Conservation (phyloP, 1,140 invertebrate species). For the Brachystomella parvula region DNA sequence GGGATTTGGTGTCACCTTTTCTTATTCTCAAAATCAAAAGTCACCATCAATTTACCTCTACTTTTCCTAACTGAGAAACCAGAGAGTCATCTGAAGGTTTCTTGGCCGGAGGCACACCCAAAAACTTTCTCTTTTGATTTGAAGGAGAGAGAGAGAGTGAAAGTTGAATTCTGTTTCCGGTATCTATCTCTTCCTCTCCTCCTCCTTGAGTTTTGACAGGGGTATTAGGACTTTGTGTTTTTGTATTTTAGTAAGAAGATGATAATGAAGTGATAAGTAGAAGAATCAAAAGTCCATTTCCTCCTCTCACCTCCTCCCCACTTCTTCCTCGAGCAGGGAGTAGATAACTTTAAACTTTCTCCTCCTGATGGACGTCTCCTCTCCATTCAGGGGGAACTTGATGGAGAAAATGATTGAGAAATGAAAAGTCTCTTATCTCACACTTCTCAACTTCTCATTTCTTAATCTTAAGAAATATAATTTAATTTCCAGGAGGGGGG, state of each 20-base stretch:
- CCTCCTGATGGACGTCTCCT: background rate
- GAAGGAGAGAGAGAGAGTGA: too few species aligned
- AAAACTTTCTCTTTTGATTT: background rate
- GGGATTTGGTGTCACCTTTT: background rate
- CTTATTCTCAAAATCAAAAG: background rate
- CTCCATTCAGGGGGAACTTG: slow-evolving; percentile 7
- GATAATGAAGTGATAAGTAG: background rate
- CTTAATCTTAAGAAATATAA: slow-evolving; percentile 48
- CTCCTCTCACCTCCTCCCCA: background rate
- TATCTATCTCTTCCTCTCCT: background rate
- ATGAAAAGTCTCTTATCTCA: slow-evolving; percentile 1
- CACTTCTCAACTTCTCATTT: slow-evolving; percentile 27
- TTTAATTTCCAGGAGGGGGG: slow-evolving; percentile 54
- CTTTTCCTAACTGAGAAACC: background rate
- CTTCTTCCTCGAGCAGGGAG: too few species aligned
- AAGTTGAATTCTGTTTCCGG: background rate
- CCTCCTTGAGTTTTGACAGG: background rate
- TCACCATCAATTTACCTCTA: background rate
- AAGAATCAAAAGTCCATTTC: slow-evolving; percentile 1
- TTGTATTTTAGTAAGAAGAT: background rate
- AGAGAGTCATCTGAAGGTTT: background rate
- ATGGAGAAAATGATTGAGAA: background rate
- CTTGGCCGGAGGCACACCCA: background rate
- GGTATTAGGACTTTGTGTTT: too few species aligned
- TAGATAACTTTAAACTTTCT: background rate